Percentiles rank a stretch among this genome's conserved stretches.
Conservation (phyloP, 92 coral and sea anemone species). For the Galaxea fascicularis region DNA sequence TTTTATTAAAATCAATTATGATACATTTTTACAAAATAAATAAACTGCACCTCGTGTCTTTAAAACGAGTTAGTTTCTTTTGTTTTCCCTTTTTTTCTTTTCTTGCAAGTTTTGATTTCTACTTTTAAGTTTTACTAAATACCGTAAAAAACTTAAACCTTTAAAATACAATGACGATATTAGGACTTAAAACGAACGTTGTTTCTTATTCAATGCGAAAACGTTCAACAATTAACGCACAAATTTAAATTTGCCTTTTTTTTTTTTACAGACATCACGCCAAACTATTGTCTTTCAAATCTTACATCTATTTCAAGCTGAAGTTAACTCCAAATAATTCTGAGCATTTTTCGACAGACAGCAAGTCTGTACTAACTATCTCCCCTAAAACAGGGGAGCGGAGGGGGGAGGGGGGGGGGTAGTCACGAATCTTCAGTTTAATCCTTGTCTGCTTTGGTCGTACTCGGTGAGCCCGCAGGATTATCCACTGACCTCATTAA, state of each 20-base stretch:
- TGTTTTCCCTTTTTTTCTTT: not conserved
- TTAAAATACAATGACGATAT: not conserved
- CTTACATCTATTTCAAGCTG: not conserved
- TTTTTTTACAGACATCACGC: not conserved
- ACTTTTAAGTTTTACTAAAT: not conserved
- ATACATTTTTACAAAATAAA: not conserved
- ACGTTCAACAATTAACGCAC: not conserved
- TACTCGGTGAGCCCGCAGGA: slow-evolving; percentile 53
- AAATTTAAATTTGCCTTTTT: not conserved
- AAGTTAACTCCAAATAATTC: not conserved
- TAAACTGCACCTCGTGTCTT: not conserved
- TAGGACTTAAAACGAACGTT: not conserved
- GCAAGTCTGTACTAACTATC: not conserved
- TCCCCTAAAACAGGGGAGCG: not conserved
- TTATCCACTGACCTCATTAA: slow-evolving; percentile 57
- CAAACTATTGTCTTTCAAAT: not conserved
- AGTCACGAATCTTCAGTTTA: not conserved
- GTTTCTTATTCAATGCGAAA: too few relatives aligned
- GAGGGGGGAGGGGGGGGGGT: too few relatives aligned
- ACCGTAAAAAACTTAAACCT: not conserved
- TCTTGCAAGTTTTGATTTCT: not conserved
- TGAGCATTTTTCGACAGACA: not conserved
- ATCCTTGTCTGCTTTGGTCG: slow-evolving; percentile 47
- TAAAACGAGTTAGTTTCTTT: not conserved
- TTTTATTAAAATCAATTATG: not conserved